A percentile compares a stretch with the other conserved stretches of the same genome.
Evolutionary conservation across 2,888 invertebrate species (phyloP).

Genomic region (Macrosiphum euphorbiae): DNA sequence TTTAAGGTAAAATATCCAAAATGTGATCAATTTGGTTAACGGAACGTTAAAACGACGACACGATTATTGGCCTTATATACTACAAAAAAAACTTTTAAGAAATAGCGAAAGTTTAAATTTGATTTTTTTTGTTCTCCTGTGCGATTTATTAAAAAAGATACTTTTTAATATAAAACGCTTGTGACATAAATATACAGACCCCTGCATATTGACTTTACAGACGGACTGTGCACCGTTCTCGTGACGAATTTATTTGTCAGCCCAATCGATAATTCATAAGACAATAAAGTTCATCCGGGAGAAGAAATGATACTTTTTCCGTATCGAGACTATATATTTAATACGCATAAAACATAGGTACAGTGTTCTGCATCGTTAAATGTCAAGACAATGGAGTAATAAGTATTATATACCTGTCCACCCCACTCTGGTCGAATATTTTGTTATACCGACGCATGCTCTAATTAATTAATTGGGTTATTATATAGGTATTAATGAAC

Average conservation of each 20-base stretch:
- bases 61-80: not conserved
- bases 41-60: not conserved
- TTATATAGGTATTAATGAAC: not conserved
- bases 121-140: not conserved
- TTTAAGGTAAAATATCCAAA: not conserved
- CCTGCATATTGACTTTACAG: not conserved
- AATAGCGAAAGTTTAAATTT: not conserved
- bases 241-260: not conserved
- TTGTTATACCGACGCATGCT: not conserved
- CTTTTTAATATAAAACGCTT: not conserved
- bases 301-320: not conserved
- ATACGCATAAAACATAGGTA: not conserved
- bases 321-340: not conserved
- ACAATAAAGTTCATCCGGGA: not conserved
- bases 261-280: not conserved
- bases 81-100: not conserved
- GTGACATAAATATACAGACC: not conserved
- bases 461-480: not conserved
- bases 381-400: not conserved
- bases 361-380: not conserved
- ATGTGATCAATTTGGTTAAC: not conserved
- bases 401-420: not conserved
- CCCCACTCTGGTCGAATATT: not conserved
- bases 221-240: not conserved
- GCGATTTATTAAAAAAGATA: slow-evolving; percentile 1